Conservation (phyloP, 2,888 invertebrate genomes). For the Lordiphosa andalusiaca region DNA sequence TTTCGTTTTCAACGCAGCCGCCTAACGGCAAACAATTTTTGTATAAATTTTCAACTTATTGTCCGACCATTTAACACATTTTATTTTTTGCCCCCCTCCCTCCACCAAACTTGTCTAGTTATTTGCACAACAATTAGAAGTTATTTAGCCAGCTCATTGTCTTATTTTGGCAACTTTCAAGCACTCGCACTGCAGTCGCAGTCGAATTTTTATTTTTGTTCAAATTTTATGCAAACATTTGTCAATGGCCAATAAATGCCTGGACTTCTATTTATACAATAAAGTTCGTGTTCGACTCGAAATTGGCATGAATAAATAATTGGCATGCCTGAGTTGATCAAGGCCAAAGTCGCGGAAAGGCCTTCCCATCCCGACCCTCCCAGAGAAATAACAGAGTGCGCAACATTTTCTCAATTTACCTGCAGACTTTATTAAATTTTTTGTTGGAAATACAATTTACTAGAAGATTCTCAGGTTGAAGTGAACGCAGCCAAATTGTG, state of each 20-base stretch:
- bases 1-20: conserved; percentile 55
- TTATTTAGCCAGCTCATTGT: conserved; percentile 61
- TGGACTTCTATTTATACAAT: conserved; percentile 21
- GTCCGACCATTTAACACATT: conserved; percentile 62
- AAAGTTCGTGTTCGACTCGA: conserved; percentile 29
- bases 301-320: conserved; percentile 57
- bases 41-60: conserved; percentile 43
- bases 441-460: conserved; percentile 39
- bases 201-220: conserved; percentile 49
- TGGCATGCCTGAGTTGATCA: conserved; percentile 47
- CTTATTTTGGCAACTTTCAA: conserved; percentile 49
- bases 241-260: conserved; percentile 36
- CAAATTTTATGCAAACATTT: conserved; percentile 61
- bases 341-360: conserved; percentile 29
- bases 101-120: conserved; percentile 42
- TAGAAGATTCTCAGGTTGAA: conserved; percentile 39
- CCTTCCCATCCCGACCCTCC: background rate
- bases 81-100: conserved; percentile 36
- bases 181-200: conserved; percentile 50
- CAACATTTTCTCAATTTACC: conserved; percentile 13
- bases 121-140: conserved; percentile 70
- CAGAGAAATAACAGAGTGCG: background rate
- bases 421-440: conserved; percentile 55
- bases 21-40: conserved; percentile 33
- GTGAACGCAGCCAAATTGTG: conserved; percentile 23